These are phyloP conservation scores for Alethe diademata DNA, from an alignment of 2,113 vertebrate genomes.

Conservation along the genomic window DNA sequence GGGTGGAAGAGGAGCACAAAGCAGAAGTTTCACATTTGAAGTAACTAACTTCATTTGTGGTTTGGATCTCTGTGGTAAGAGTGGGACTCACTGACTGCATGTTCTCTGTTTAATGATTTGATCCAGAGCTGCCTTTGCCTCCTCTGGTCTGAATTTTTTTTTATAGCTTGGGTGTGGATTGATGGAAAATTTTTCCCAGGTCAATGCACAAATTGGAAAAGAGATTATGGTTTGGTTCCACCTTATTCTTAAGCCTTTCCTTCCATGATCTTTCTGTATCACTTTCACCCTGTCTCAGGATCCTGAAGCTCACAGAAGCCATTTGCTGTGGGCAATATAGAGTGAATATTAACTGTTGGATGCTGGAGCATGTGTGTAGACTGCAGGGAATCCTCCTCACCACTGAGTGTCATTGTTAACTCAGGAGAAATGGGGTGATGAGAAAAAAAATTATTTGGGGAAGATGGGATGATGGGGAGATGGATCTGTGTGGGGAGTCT, in stretches of 20 bases:
- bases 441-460: neutral
- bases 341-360: neutral
- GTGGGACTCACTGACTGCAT: neutral
- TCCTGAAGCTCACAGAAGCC: neutral
- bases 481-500: neutral
- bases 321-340: neutral
- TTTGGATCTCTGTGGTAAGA: neutral
- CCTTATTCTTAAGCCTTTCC: neutral
- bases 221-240: neutral
- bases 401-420: slow-evolving; percentile 68
- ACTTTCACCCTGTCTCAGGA: neutral
- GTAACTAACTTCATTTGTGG: neutral
- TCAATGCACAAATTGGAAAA: neutral
- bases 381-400: slow-evolving; percentile 59
- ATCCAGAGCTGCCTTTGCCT: neutral
- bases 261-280: neutral
- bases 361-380: neutral
- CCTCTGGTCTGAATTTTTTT: neutral
- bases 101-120: neutral
- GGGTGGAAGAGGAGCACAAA: neutral
- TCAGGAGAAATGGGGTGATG: slow-evolving; percentile 30
- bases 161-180: neutral
- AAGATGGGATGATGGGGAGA: neutral
- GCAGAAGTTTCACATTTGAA: neutral
- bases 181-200: slow-evolving; percentile 28